phyloP scores from a whole-genome alignment of 2,113 vertebrate genomes.

The Zootoca vivipara region DNA sequence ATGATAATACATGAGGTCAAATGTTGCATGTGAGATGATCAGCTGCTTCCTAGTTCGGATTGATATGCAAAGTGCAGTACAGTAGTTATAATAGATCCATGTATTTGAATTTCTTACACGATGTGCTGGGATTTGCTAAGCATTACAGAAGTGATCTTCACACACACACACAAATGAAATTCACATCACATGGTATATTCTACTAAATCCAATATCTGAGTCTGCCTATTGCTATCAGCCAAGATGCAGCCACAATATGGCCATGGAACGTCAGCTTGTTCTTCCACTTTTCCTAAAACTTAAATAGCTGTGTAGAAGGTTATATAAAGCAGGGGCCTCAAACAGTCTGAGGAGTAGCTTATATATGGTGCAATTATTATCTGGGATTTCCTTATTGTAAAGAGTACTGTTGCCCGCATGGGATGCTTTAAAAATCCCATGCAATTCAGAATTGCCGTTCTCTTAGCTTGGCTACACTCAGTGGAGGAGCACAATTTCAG shows the following conservation, averaged over 20 bases:
- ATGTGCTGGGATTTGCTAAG: background rate
- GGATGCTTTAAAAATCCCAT: background rate
- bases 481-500: background rate
- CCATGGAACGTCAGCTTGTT: background rate
- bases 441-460: background rate
- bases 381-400: background rate
- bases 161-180: background rate
- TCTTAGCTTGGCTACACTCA: background rate
- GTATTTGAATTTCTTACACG: background rate
- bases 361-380: background rate
- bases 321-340: background rate
- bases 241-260: background rate
- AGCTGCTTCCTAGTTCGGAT: background rate
- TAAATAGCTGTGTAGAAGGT: background rate
- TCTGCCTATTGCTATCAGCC: background rate
- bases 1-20: background rate
- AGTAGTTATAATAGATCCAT: background rate
- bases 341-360: background rate
- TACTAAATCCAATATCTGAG: background rate
- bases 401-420: background rate
- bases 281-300: background rate
- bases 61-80: background rate
- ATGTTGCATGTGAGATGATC: background rate
- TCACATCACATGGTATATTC: background rate
- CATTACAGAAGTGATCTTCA: background rate